Evolutionary conservation across 1,140 invertebrate genomes (phyloP), one percentile per base, ranked within the genome.

Genomic region (Drosophila miranda): DNA sequence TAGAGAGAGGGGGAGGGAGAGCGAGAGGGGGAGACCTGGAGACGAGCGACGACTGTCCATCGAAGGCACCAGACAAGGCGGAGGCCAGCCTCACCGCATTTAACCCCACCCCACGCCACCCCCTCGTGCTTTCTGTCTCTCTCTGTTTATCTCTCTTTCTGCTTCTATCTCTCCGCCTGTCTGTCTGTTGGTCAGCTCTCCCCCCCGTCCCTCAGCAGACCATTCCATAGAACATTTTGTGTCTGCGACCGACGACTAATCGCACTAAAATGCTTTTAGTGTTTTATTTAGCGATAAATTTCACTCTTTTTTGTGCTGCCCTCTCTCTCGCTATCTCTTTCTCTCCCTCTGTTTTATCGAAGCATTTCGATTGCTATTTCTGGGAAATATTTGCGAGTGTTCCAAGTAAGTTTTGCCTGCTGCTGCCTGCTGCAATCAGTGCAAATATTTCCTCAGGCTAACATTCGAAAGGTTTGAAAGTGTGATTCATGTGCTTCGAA

Each of bases 231-330:
- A 3, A 34, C 30, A 34, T n/a, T 52, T 6, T 9, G 19, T 19
- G 19, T 19, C 19, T 19, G 19, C 19, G 19, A 19, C 19, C 19
- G 34, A 13, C 34, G 66, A 71, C 74, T 77, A 79, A 79, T 79
- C 71, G 70, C 54, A 51, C 76, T 79, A 79, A 79, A 79, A 79
- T 79, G 76, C 67, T 79, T 79, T 79, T 57, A 75, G 58, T 79
- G 76, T 79, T 74, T 73, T 45, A 60, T 69, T 71, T 48, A 49
- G 50, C 75, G 42, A 70, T 76, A 63, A 63, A 63, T 76, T 61
- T 57, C 34, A 38, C 34, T 13, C 38, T 48, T 44, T 69, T 43
- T 50, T 73, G 49, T 62, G 16, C 23, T 44, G 21, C 9, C n/a
- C 19, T 28, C 26, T 16, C 8, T 26, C 55, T 21, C 14, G 30